Percentiles rank a stretch among this genome's conserved stretches.
phyloP scores from a whole-genome alignment of 2,797 vertebrate species.

The Acipenser transmontanus region DNA sequence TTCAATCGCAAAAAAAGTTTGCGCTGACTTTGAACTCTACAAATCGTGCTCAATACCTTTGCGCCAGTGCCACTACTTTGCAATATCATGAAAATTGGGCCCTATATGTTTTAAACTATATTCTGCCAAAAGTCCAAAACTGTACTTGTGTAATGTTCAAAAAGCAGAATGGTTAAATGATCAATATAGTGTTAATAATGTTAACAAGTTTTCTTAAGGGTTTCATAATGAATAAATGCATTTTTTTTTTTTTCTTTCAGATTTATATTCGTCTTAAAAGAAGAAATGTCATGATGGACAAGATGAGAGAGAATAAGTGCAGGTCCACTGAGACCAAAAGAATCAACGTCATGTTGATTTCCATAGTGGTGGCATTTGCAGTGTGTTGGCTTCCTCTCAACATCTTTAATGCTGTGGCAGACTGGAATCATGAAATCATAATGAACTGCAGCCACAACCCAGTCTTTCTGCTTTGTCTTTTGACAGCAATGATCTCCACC shows the following conservation, averaged over 20 bases:
- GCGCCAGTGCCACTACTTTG: too few relatives aligned
- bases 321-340: conserved; percentile 70
- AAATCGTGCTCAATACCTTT: too few relatives aligned
- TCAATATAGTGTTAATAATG: background rate
- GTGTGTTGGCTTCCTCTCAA: conserved; percentile 80
- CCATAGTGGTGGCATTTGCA: conserved; percentile 74
- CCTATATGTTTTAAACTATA: conserved; percentile 10
- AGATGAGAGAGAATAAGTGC: conserved; percentile 73
- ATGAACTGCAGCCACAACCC: conserved; percentile 73
- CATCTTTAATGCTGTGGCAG: conserved; percentile 74
- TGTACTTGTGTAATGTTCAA: conserved; percentile 14
- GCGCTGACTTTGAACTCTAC: too few relatives aligned
- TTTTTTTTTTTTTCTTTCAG: conserved; percentile 42
- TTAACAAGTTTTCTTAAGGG: background rate
- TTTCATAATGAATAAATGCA: too few relatives aligned
- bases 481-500: conserved; percentile 77
- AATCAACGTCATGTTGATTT: conserved; percentile 77
- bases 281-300: conserved; percentile 75
- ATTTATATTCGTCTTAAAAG: conserved; percentile 72
- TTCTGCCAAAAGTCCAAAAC: conserved; percentile 14
- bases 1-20: too few relatives aligned
- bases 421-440: conserved; percentile 74
- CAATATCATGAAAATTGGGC: too few relatives aligned
- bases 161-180: conserved; percentile 15
- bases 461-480: conserved; percentile 73